phyloP scores from a whole-genome alignment of 2,888 invertebrate genomes.

The Sarcophaga subvicina region DNA sequence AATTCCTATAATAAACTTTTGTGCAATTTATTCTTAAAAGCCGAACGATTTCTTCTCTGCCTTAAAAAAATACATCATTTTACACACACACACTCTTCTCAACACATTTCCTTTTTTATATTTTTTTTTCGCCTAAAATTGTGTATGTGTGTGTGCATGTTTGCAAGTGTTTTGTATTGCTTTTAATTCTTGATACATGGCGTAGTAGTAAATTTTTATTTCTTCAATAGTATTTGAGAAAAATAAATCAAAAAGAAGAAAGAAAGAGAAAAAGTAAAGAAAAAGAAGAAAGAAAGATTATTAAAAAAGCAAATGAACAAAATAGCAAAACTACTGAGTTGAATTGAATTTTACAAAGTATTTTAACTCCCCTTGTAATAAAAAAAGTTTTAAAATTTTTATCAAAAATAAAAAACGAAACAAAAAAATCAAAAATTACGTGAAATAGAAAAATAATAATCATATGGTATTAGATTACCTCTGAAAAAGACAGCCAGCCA shows the following conservation, averaged over 20 bases:
- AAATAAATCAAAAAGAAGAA: constrained; percentile 30
- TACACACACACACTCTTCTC: constrained; percentile 38
- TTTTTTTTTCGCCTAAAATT: constrained; percentile 21
- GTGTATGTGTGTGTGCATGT: constrained; percentile 15
- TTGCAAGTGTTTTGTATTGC: constrained; percentile 40
- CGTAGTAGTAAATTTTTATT: constrained; percentile 60
- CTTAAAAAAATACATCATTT: constrained; percentile 50
- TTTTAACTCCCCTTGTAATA: constrained; percentile 5
- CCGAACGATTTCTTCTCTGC: constrained; percentile 52
- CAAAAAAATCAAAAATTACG: not conserved
- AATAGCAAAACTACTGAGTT: constrained; percentile 41
- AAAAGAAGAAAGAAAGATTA: constrained; percentile 14
- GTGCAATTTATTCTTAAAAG: constrained; percentile 37
- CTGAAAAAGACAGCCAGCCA: constrained; percentile 17
- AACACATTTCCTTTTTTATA: constrained; percentile 37
- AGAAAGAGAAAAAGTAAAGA: constrained; percentile 37
- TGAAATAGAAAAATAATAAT: constrained; percentile 6
- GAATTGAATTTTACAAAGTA: constrained; percentile 21
- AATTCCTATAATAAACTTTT: not conserved
- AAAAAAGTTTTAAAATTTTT: constrained; percentile 5
- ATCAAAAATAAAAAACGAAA: constrained; percentile 31
- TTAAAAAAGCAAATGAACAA: constrained; percentile 15
- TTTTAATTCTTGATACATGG: constrained; percentile 57
- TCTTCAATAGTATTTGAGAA: constrained; percentile 58
- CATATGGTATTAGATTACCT: constrained; percentile 1